These are phyloP conservation scores for Alethe diademata DNA, from an alignment of 2,113 vertebrate genomes.

Conservation along the genomic window DNA sequence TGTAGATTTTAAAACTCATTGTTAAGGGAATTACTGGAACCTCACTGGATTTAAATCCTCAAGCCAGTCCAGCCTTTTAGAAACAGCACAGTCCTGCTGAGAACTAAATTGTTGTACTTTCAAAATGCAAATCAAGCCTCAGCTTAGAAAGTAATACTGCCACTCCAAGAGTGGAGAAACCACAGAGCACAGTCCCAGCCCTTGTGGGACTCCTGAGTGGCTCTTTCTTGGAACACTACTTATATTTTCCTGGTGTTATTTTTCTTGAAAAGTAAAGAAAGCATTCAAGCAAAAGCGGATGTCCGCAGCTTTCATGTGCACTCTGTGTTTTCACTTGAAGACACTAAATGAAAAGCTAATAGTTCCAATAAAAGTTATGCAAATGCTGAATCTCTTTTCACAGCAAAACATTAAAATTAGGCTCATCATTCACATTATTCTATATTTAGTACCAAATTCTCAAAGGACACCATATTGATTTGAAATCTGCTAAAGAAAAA, in stretches of 20 bases:
- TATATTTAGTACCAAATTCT: background rate
- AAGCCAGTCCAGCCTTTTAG: background rate
- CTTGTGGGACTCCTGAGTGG: background rate
- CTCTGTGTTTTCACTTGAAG: background rate
- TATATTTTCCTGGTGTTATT: background rate
- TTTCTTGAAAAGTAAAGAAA: slow-evolving; percentile 16
- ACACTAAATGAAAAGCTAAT: background rate
- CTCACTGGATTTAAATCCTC: background rate
- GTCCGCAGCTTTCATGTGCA: background rate
- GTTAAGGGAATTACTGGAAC: background rate
- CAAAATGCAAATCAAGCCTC: slow-evolving; percentile 2
- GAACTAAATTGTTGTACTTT: background rate
- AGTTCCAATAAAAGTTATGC: background rate
- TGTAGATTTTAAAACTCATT: background rate
- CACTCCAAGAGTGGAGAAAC: background rate
- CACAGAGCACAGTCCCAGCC: background rate
- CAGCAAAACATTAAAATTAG: background rate
- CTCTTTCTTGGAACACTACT: slow-evolving; percentile 7
- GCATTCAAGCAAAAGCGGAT: background rate
- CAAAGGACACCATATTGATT: background rate
- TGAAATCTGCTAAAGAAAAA: background rate
- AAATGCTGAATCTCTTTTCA: background rate
- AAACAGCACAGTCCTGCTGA: background rate
- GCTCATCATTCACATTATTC: background rate
- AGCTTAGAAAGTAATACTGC: background rate